These are phyloP conservation scores for Crocidura indochinensis DNA, from an alignment of 2,797 vertebrate species.

Conservation along the genomic window DNA sequence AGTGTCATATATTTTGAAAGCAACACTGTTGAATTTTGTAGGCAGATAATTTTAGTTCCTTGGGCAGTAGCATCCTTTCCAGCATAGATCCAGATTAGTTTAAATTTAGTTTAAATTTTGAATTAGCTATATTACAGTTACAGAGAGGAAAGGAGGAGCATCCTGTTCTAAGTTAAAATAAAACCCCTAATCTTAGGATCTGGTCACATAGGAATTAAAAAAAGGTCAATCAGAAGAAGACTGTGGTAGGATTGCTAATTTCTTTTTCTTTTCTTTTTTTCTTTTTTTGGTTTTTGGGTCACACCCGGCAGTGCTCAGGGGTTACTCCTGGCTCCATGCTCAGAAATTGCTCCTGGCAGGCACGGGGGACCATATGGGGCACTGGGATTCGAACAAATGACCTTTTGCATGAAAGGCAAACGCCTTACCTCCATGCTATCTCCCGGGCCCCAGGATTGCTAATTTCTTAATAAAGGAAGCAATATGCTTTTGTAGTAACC, in stretches of 20 bases:
- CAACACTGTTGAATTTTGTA: slow-evolving; percentile 71
- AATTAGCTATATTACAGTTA: slow-evolving; percentile 77
- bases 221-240: slow-evolving; percentile 68
- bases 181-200: slow-evolving; percentile 79
- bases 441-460: no score
- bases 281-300: no score
- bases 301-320: no score
- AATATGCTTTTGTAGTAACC: neutral
- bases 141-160: slow-evolving; percentile 75
- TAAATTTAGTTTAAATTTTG: slow-evolving; percentile 84
- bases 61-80: slow-evolving; percentile 77
- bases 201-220: slow-evolving; percentile 71
- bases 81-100: slow-evolving; percentile 81
- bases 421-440: no score
- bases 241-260: slow-evolving; percentile 12
- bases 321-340: no score
- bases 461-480: slow-evolving; percentile 32
- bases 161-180: slow-evolving; percentile 81
- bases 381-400: no score
- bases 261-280: no score
- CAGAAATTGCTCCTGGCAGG: no score
- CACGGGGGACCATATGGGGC: no score
- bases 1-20: slow-evolving; percentile 67
- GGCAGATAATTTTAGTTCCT: slow-evolving; percentile 82
- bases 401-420: no score